Conservation (phyloP, 1,140 invertebrate genomes). For the Marisa cornuarietis region DNA sequence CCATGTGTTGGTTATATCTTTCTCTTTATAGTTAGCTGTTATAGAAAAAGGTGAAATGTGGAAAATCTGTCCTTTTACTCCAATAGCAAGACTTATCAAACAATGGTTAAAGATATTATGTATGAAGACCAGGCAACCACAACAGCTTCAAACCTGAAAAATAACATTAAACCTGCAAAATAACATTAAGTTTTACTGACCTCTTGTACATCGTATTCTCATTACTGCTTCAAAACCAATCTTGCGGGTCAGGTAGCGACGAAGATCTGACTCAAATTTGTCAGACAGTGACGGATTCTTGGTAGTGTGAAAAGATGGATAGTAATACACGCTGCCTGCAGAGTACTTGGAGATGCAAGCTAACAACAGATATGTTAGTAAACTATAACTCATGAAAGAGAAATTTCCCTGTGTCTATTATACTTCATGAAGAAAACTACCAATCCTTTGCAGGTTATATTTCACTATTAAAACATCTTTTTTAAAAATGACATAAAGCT, state of each 20-base stretch:
- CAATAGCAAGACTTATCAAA: not conserved
- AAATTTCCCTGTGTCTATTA: too few species aligned
- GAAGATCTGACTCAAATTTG: conserved; percentile 81
- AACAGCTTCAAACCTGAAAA: not conserved
- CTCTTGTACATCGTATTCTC: conserved; percentile 91
- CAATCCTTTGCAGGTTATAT: too few species aligned
- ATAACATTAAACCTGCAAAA: not conserved
- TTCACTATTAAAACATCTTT: too few species aligned
- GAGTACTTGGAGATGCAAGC: conserved; percentile 94
- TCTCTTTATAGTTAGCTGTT: too few species aligned
- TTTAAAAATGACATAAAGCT: too few species aligned
- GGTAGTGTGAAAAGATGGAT: conserved; percentile 84
- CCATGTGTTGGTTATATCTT: not conserved
- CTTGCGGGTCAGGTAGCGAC: conserved; percentile 92
- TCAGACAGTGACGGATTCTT: conserved; percentile 77
- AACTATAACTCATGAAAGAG: too few species aligned
- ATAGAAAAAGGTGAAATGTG: too few species aligned
- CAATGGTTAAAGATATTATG: not conserved
- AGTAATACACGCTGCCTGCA: conserved; percentile 92
- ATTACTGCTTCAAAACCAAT: conserved; percentile 99
- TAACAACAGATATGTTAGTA: conserved; percentile 61
- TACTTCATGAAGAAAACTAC: too few species aligned
- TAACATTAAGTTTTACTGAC: conserved; percentile 62
- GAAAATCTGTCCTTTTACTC: too few species aligned
- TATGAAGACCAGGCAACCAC: not conserved